Base-by-base conservation (phyloP, 2,888 invertebrate genomes). In the Pandemis cinnamomeana region DNA sequence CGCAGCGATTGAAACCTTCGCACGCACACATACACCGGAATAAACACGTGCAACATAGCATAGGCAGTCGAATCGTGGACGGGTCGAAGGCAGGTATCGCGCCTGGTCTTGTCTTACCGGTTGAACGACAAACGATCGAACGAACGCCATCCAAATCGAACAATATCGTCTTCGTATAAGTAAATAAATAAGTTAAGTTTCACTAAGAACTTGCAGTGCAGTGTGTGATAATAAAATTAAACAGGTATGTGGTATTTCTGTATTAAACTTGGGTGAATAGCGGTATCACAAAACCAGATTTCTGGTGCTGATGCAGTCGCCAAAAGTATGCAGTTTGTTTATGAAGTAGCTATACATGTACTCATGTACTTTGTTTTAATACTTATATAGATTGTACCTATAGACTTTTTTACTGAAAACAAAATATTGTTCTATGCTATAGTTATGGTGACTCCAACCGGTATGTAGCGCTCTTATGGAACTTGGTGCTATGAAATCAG, bases 71-170 rank as follows among this genome's bases (percentile, higher is more conserved):
- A 82, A 85, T 86, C 88, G 85, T 84, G 83, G 87, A 84, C 90
- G 89, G 88, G 86, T 84, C 80, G 79, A 82, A 80, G 83, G 87
- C 89, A 89, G 90, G 91, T 91, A 90, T 80, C 82, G 84, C 82
- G 87, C 81, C 75, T 68, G 48, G 72, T 67, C 87, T 84, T 79
- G 89, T 82, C 84, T 81, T 86, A 88, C 91, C 91, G 89, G 91
- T 89, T 84, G 79, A 87, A 88, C 89, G 88, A 91, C 87, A 84
- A 87, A 92, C 92, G 93, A 93, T 89, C 93, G 93, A 93, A 93
- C 93, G 93, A 93, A 93, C 89, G 81, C 82, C 80, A n/a, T 80
- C 36, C 74, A 77, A 82, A 86, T 87, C 89, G 89, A 89, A 89
- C 83, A 83, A 78, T 82, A 83, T 81, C 83, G 75, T 83, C 82